Percentiles rank a stretch among this genome's conserved stretches.
Evolutionary conservation across 2,113 vertebrate genomes (phyloP).

Genomic region (Chaetura pelagica): DNA sequence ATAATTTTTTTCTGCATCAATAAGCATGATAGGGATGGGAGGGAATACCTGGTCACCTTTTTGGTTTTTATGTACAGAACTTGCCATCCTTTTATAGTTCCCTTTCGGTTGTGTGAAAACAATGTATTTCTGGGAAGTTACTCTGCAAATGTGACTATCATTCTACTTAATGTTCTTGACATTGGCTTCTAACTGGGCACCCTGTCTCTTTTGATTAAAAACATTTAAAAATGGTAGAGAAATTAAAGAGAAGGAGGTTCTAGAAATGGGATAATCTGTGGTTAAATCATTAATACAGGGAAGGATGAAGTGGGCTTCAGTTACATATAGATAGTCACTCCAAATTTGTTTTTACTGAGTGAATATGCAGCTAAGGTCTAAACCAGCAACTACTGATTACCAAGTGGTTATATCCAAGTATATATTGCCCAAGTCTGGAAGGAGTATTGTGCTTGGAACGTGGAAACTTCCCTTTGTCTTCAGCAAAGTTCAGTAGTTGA

Average conservation of each 20-base stretch:
- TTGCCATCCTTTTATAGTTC: not conserved
- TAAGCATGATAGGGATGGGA: not conserved
- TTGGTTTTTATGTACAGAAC: not conserved
- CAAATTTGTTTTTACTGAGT: not conserved
- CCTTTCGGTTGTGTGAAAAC: not conserved
- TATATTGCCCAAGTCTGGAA: not conserved
- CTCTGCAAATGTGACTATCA: not conserved
- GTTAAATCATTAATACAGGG: not conserved
- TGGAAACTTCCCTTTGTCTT: not conserved
- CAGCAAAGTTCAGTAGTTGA: not conserved
- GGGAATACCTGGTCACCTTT: not conserved
- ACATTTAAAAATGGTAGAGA: not conserved
- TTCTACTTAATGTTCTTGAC: not conserved
- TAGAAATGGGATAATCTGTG: not conserved
- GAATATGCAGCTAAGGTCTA: not conserved
- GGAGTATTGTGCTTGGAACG: not conserved
- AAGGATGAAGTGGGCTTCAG: not conserved
- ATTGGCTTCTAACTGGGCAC: not conserved
- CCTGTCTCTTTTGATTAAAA: not conserved
- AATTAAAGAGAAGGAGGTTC: not conserved
- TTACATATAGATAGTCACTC: not conserved
- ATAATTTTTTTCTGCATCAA: not conserved
- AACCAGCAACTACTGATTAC: not conserved
- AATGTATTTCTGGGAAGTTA: not conserved
- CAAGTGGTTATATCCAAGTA: not conserved